Evolutionary conservation across 2,113 vertebrate species (phyloP).

Genomic region (Bubo bubo): DNA sequence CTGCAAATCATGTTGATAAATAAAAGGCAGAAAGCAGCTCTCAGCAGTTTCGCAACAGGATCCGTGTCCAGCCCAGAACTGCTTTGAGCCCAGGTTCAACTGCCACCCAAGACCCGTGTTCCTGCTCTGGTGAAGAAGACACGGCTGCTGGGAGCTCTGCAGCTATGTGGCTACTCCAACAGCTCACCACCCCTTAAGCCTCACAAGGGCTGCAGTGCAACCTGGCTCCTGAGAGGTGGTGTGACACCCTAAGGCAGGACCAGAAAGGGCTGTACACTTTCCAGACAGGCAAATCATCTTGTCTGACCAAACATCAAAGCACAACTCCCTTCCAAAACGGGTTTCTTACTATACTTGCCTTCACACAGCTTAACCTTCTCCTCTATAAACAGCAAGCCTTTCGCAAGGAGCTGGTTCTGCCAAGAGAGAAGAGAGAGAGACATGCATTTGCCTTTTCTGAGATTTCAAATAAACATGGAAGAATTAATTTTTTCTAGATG

Average conservation of each 20-base stretch:
- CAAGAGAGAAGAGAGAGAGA: conserved; percentile 66
- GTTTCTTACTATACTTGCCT: conserved; percentile 73
- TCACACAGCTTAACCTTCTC: conserved; percentile 88
- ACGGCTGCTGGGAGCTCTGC: neutral
- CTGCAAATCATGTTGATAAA: neutral
- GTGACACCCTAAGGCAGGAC: neutral
- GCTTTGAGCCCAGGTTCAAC: neutral
- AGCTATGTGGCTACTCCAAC: neutral
- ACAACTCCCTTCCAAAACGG: neutral
- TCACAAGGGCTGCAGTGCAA: neutral
- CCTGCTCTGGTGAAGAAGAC: neutral
- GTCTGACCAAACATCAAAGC: conserved; percentile 11
- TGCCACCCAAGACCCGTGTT: accelerated
- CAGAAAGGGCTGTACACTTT: neutral
- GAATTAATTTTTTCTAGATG: neutral
- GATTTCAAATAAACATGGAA: neutral
- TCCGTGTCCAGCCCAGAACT: neutral
- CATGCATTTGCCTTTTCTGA: neutral
- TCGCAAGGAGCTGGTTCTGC: conserved; percentile 92
- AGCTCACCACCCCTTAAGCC: neutral
- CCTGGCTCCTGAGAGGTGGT: neutral
- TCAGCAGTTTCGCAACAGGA: neutral
- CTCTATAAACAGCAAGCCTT: conserved; percentile 86
- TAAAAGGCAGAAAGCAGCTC: neutral
- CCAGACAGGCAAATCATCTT: neutral